Evolutionary conservation across 2,797 vertebrate genomes (phyloP).

Genomic region (Hypotaenidia okinawae): DNA sequence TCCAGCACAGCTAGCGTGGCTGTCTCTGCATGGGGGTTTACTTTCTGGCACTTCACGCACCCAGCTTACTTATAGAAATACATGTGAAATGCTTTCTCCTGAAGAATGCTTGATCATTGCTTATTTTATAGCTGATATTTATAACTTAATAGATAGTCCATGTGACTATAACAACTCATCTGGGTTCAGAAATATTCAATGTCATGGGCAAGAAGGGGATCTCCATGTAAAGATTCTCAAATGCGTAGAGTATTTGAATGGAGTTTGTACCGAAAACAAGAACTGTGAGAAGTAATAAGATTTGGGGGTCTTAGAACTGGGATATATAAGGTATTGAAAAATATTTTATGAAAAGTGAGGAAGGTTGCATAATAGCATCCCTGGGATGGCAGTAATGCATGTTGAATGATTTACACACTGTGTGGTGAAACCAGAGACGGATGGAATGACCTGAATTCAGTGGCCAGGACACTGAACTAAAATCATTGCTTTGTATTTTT

Average conservation of each 20-base stretch:
- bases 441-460: background rate
- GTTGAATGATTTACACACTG: background rate
- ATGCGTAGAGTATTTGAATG: background rate
- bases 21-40: accelerated
- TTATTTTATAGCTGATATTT: background rate
- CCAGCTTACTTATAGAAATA: background rate
- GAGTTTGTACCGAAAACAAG: background rate
- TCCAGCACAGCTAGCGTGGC: background rate
- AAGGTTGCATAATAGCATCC: background rate
- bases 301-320: background rate
- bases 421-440: background rate
- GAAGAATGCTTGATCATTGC: background rate
- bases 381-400: background rate
- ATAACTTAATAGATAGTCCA: background rate
- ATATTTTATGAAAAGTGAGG: background rate
- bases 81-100: background rate
- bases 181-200: background rate
- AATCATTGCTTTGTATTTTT: background rate
- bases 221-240: background rate
- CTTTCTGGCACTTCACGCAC: background rate
- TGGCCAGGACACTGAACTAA: background rate
- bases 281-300: background rate
- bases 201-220: background rate
- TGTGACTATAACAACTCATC: background rate
- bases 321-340: background rate